Base-by-base conservation (phyloP, 2,113 vertebrate species). In the Leptobrachium leishanense region DNA sequence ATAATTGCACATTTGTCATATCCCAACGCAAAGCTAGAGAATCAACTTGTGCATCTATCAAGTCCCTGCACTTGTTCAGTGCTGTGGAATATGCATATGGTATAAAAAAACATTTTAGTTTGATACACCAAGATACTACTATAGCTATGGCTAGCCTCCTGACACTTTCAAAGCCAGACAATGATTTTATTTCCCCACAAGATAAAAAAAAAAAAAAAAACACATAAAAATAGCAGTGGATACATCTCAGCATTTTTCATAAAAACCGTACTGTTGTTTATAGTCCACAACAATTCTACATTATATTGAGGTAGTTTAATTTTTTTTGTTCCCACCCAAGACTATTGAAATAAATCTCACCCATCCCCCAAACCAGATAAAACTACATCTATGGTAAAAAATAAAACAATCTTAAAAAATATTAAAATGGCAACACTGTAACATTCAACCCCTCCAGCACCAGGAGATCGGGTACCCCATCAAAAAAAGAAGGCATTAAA, bases 401-500 rank as follows among this genome's bases (percentile, higher is more conserved):
- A 8, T 5, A 50, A 50, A 5, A 50, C 46, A 50, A 50, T 50
- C 46, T 50, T 9, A 68, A 57, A 72, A 78, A 72, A 39, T 15
- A 15, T 46, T 20, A 79, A 80, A 80, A 68, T 59, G 71, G 77
- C 77, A 80, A 74, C 77, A 80, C 77, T 68, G 69, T 72, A 80
- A 80, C 50, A 80, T 43, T 68, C 39, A 43, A 43, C 71, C 68
- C 43, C 43, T 54, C 43, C 59, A 57, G 40, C 13, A 39, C 13
- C n/a, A 62, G 67, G 73, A 84, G 82, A 53, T 43, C 42, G 55
- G 42, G 10, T 68, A 83, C 84, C 84, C 87, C 85, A 84, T 84
- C 84, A 85, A 87, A 87, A 78, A 84, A 85, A 87, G 86, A 78
- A 86, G 87, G 82, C 85, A 84, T 87, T 85, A 72, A 72, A 73